Evolutionary conservation across 2,888 invertebrate genomes (phyloP), one percentile per base, ranked within the genome.

Genomic region (Ephialtes manifestator): DNA sequence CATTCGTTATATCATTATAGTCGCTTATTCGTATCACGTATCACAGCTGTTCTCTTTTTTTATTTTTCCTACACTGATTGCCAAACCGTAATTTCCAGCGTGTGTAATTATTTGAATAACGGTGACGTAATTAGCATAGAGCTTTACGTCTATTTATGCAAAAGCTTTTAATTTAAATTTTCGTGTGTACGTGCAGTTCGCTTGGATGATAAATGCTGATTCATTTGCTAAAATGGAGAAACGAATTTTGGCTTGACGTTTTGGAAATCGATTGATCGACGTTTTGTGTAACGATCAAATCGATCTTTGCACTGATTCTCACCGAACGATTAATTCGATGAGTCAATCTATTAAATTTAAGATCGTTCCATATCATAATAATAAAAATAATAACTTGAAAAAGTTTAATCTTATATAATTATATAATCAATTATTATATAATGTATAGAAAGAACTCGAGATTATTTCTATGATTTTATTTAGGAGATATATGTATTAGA

Each of bases 51-150:
- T 43, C 11, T n/a, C 28, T 58, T 55, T 71, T 35, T 74, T 65
- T 43, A 13, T 28, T 20, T 13, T 53, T 46, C 8, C 18, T n/a
- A 18, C 51, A 43, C 51, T 84, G 81, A 84, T 84, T 84, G 84
- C 76, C 71, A 72, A 81, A 84, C 51, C 55, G 76, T 84, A 84
- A 84, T 81, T 84, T 63, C 51, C 48, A n/a, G 43, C 24, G 71
- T 65, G 43, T 72, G 81, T 81, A 81, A 84, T 84, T 81, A 84
- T 80, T 79, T 68, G 83, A 79, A 79, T 74, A 79, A 83, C 79
- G 78, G 72, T 39, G 60, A 39, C 28, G 60, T 70, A 79, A 83
- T 79, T 60, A 78, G 79, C 74, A 28, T 51, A 35, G 46, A 51
- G 46, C 51, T 51, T 65, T 67, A 43, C 39, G 74, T 31, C 48